Percentiles rank a stretch among this genome's conserved stretches.
phyloP scores from a whole-genome alignment of 2,888 invertebrate species.

The Polietes domitor region DNA sequence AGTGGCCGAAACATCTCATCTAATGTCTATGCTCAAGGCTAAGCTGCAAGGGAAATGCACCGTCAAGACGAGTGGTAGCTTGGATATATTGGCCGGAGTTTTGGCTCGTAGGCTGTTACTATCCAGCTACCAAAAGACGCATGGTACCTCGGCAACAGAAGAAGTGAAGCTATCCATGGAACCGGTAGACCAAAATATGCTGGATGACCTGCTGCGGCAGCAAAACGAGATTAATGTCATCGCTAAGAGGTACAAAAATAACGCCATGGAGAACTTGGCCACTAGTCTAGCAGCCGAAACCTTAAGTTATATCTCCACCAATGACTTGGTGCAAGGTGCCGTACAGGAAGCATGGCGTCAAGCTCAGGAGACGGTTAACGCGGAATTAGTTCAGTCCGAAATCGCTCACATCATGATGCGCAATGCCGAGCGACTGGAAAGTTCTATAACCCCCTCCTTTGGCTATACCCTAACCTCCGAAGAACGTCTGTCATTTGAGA shows the following conservation, averaged over 20 bases:
- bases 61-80: conserved; percentile 81
- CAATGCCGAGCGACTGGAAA: conserved; percentile 87
- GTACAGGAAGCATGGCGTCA: conserved; percentile 89
- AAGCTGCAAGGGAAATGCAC: conserved; percentile 84
- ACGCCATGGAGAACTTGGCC: conserved; percentile 86
- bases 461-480: conserved; percentile 85
- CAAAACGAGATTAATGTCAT: conserved; percentile 85
- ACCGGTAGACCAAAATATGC: conserved; percentile 81
- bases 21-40: conserved; percentile 87
- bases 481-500: conserved; percentile 87
- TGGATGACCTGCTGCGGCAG: conserved; percentile 81
- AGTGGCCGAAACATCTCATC: conserved; percentile 88
- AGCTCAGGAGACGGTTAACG: conserved; percentile 88
- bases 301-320: conserved; percentile 83
- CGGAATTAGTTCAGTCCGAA: conserved; percentile 89
- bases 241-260: conserved; percentile 85
- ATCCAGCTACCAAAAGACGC: conserved; percentile 72
- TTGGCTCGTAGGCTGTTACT: conserved; percentile 87
- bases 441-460: conserved; percentile 82
- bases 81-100: conserved; percentile 89
- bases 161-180: conserved; percentile 82
- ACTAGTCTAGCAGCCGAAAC: conserved; percentile 87
- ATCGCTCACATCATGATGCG: conserved; percentile 88
- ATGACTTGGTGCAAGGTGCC: conserved; percentile 84
- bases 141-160: conserved; percentile 14